phyloP scores from a whole-genome alignment of 2,888 invertebrate species.

The Eilema sororculum region DNA sequence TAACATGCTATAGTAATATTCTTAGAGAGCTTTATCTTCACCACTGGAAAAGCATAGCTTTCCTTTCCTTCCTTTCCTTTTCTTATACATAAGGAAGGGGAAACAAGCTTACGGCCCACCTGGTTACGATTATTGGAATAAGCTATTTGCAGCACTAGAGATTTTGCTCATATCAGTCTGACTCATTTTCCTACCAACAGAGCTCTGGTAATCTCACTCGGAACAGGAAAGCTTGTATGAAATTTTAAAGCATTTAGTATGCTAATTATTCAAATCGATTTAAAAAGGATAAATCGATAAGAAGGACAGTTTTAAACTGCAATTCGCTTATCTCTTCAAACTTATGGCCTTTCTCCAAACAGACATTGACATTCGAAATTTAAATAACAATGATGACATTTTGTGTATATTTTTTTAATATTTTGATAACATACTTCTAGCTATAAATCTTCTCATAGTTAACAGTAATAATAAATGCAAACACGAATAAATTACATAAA shows the following conservation, averaged over 20 bases:
- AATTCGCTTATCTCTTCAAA: no score
- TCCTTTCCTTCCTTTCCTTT: not conserved
- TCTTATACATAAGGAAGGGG: no score
- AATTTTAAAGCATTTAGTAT: no score
- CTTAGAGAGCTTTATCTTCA: no score
- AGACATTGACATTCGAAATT: not conserved
- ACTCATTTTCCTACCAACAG: not conserved
- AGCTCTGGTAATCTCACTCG: no score
- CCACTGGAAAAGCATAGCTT: no score
- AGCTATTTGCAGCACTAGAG: not conserved
- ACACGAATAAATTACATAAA: slow-evolving; percentile 10
- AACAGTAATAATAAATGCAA: not conserved
- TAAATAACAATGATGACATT: not conserved
- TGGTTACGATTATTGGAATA: no score
- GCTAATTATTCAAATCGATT: no score
- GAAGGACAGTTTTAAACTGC: not conserved
- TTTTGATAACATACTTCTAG: not conserved
- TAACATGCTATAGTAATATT: no score
- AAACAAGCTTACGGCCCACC: no score
- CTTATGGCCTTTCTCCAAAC: not conserved
- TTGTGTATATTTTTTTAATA: not conserved
- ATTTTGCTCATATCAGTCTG: not conserved
- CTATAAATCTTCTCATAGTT: not conserved
- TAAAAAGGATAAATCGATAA: no score
- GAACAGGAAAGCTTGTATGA: no score